phyloP scores from a whole-genome alignment of 2,888 invertebrate species.

The Dendrolimus pini region DNA sequence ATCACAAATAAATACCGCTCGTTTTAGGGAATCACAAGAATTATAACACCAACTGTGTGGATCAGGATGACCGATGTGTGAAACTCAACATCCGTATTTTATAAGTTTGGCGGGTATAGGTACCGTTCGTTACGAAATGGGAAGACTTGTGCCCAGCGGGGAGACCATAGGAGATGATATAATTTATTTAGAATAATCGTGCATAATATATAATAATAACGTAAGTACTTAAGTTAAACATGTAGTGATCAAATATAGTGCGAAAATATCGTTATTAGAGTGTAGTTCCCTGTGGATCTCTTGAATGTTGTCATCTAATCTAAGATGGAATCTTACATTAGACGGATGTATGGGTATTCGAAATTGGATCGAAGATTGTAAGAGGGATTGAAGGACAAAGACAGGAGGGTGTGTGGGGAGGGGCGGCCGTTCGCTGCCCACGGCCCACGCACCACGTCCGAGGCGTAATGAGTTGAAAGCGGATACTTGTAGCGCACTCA shows the following conservation, averaged over 20 bases:
- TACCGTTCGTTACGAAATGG: too few species aligned
- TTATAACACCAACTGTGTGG: too few species aligned
- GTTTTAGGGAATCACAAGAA: too few species aligned
- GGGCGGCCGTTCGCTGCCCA: constrained; percentile 20
- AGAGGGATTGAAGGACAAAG: constrained; percentile 72
- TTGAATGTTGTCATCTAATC: constrained; percentile 41
- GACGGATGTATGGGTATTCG: constrained; percentile 63
- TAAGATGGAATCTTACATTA: constrained; percentile 56
- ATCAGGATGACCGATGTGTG: too few species aligned
- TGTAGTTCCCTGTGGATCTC: constrained; percentile 7
- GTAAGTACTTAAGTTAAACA: too few species aligned
- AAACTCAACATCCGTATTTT: too few species aligned
- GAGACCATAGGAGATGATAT: too few species aligned
- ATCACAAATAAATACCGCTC: too few species aligned
- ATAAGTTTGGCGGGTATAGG: too few species aligned
- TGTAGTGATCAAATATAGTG: not conserved
- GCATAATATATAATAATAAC: too few species aligned
- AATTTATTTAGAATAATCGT: too few species aligned
- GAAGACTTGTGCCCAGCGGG: too few species aligned
- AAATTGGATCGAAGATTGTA: constrained; percentile 72
- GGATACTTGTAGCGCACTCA: constrained; percentile 77
- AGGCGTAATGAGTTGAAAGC: constrained; percentile 76
- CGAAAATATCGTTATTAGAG: not conserved
- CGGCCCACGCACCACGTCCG: constrained; percentile 73
- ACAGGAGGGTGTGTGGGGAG: constrained; percentile 35